These are phyloP conservation scores for Discoglossus pictus DNA, from an alignment of 2,797 vertebrate species.

Conservation along the genomic window DNA sequence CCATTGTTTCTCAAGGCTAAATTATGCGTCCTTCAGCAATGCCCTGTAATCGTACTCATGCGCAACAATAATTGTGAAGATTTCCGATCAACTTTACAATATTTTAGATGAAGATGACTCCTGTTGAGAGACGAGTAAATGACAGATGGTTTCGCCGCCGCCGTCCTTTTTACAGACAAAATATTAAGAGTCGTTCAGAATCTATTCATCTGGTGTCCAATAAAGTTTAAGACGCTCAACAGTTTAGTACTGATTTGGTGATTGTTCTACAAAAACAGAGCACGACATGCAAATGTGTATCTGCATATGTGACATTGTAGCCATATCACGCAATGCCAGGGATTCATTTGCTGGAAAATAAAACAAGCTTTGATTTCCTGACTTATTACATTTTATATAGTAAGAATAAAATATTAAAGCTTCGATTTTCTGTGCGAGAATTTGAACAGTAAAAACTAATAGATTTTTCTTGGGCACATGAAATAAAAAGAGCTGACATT, in stretches of 20 bases:
- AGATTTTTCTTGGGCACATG: slow-evolving; percentile 24
- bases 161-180: slow-evolving; percentile 66
- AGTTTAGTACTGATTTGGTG: slow-evolving; percentile 41
- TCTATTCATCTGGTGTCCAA: slow-evolving; percentile 59
- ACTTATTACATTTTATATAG: slow-evolving; percentile 42
- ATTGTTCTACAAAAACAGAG: slow-evolving; percentile 21
- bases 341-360: slow-evolving; percentile 54
- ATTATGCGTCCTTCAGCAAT: slow-evolving; percentile 18
- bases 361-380: slow-evolving; percentile 19
- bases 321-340: slow-evolving; percentile 51
- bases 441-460: slow-evolving; percentile 34
- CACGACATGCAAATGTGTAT: slow-evolving; percentile 25
- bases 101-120: slow-evolving; percentile 54
- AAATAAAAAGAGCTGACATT: slow-evolving; percentile 33
- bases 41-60: slow-evolving; percentile 1
- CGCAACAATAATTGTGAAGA: slow-evolving; percentile 56
- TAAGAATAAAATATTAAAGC: slow-evolving; percentile 44
- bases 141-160: slow-evolving; percentile 69
- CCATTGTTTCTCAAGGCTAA: not conserved
- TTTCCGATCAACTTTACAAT: slow-evolving; percentile 60
- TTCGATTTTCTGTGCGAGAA: slow-evolving; percentile 30
- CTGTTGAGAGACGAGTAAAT: slow-evolving; percentile 55
- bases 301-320: slow-evolving; percentile 2
- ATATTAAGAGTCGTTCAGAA: slow-evolving; percentile 61
- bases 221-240: slow-evolving; percentile 55